Base-by-base conservation (phyloP, 2,797 vertebrate genomes). In the Macrochelys suwanniensis region DNA sequence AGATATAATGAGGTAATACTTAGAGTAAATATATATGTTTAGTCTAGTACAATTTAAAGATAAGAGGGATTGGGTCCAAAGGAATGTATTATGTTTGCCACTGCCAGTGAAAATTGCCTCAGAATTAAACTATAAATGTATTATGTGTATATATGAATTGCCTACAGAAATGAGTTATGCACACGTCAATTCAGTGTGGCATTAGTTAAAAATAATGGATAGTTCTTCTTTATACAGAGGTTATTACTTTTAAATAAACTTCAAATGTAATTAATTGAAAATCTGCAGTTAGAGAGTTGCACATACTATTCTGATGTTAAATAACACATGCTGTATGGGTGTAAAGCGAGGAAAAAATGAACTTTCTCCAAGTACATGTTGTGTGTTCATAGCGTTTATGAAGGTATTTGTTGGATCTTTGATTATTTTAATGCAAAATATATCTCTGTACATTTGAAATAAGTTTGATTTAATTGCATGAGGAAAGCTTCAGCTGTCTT, bases 1-100 rank as follows among this genome's bases (percentile, higher is more conserved):
- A 98, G 99, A 96, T 99, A 99, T 80, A 99, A 99, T 84, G 99
- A 99, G 99, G 99, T 99, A 98, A 96, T 91, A 51, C 26, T 82
- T 83, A 2, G 28, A 92, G 89, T 57, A 87, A 74, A 53, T 93
- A 53, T 5, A 10, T 77, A 84, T 85, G 26, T 85, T 80, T 88
- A 7, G 31, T 6, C 28, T 59, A 85, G 31, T 50, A 71, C 68
- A 51, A n/a, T 51, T 82, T 80, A 92, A 81, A 93, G 89, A 53
- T 33, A 92, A 77, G 59, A 89, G n/a, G 42, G 78, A 49, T 25
- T 93, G 92, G n/a, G 19, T 80, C 7, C 74, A 57, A 90, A 91
- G 54, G 78, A 92, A 57, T 65, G n/a, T 57, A 33, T 51, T 92
- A 56, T 78, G 4, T 89, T 76, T 51, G 9, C 19, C 61, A 1